Conservation (phyloP, 2,888 invertebrate species). For the Drosophila neotestacea region DNA sequence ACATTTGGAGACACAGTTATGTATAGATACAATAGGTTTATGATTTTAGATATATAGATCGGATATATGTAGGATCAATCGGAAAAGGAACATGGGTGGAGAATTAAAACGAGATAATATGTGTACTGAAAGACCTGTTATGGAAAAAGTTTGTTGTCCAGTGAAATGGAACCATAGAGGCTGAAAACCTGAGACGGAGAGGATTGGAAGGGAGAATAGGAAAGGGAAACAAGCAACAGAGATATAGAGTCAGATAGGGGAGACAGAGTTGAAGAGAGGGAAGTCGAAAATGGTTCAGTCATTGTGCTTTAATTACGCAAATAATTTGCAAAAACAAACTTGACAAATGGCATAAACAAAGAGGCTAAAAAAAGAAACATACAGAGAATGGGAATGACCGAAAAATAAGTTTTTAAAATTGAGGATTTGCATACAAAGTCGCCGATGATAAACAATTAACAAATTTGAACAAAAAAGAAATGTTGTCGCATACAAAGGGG, state of each 20-base stretch:
- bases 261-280: background rate
- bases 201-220: no score
- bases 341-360: conserved; percentile 40
- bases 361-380: conserved; percentile 9
- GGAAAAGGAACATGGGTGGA: background rate
- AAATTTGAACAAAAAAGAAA: background rate
- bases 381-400: conserved; percentile 3
- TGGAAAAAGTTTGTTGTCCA: conserved; percentile 4
- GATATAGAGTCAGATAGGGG: no score
- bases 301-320: conserved; percentile 44
- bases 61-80: conserved; percentile 15
- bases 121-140: conserved; percentile 2
- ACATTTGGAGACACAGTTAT: conserved; percentile 10
- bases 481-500: background rate
- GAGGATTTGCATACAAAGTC: conserved; percentile 73
- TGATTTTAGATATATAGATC: conserved; percentile 9
- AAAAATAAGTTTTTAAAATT: conserved; percentile 12
- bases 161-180: background rate
- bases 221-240: no score
- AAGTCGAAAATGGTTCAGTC: conserved; percentile 27
- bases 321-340: conserved; percentile 28
- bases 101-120: background rate
- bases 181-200: background rate
- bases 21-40: background rate
- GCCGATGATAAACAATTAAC: conserved; percentile 59